A percentile compares a stretch with the other conserved stretches of the same genome.
Evolutionary conservation across 2,888 invertebrate species (phyloP).

Genomic region (Cremastinae sp.): DNA sequence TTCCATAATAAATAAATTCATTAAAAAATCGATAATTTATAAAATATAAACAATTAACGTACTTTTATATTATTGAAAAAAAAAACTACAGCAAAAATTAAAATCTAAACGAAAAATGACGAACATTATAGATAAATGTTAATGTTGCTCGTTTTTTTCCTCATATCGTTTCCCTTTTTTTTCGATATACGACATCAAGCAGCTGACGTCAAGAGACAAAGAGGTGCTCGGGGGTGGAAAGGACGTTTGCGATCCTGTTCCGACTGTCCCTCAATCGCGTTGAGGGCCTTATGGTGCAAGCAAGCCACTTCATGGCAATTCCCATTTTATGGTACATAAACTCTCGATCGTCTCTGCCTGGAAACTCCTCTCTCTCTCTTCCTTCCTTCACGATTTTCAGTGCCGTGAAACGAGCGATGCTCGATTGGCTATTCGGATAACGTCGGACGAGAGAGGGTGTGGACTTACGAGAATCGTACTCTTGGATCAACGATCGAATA

Average conservation of each 20-base stretch:
- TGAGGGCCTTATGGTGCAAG: conserved; percentile 43
- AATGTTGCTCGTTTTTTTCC: neutral
- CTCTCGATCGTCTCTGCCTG: conserved; percentile 60
- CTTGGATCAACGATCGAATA: conserved; percentile 65
- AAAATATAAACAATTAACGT: neutral
- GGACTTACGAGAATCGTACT: conserved; percentile 66
- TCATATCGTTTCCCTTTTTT: conserved; percentile 13
- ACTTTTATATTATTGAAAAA: neutral
- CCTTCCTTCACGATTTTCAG: conserved; percentile 55
- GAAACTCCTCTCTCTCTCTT: conserved; percentile 35
- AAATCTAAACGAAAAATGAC: neutral
- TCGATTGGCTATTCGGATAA: conserved; percentile 72
- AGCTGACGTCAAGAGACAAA: conserved; percentile 3
- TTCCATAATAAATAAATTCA: too few species aligned
- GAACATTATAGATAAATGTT: conserved; percentile 15
- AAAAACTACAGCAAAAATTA: neutral
- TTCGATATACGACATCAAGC: conserved; percentile 16
- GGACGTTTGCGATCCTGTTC: conserved; percentile 40
- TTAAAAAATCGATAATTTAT: too few species aligned
- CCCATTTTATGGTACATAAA: conserved; percentile 74
- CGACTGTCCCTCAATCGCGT: conserved; percentile 18
- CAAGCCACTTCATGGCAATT: conserved; percentile 63
- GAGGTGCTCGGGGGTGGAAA: conserved; percentile 5
- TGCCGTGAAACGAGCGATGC: conserved; percentile 61
- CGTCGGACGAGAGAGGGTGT: conserved; percentile 55